Conservation (phyloP, 1,140 invertebrate species). For the Ceratosolen fusciceps region DNA sequence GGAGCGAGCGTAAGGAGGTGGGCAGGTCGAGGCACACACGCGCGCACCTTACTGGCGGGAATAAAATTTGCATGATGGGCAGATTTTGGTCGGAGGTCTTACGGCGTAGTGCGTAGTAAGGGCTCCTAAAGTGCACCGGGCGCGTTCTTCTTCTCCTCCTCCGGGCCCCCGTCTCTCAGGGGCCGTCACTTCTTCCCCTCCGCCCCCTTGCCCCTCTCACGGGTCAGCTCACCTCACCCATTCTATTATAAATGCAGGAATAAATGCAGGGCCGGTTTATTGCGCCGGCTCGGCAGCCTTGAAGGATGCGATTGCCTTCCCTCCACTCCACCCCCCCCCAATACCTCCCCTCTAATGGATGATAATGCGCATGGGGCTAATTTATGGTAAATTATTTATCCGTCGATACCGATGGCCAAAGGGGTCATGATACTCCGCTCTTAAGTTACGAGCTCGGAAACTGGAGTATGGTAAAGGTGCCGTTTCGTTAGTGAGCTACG, state of each 20-base stretch:
- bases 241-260: slow-evolving; percentile 18
- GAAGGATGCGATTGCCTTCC: background rate
- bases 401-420: background rate
- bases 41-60: no score
- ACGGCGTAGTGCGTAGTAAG: background rate
- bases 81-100: slow-evolving; percentile 32
- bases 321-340: no score
- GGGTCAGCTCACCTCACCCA: no score
- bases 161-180: background rate
- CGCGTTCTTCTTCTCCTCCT: slow-evolving; percentile 1
- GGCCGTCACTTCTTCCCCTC: no score
- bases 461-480: background rate
- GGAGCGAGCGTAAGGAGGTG: background rate
- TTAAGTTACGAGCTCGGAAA: background rate
- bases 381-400: background rate
- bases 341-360: background rate
- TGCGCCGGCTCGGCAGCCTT: background rate
- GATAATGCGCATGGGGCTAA: background rate
- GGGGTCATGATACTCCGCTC: background rate
- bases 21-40: slow-evolving; percentile 27
- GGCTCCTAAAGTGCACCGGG: slow-evolving; percentile 18
- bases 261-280: background rate
- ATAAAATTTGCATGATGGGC: slow-evolving; percentile 42
- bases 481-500: background rate
- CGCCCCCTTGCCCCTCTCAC: background rate